A percentile compares a stretch with the other conserved stretches of the same genome.
phyloP scores from a whole-genome alignment of 2,113 vertebrate genomes.

The Oryzias woworae region DNA sequence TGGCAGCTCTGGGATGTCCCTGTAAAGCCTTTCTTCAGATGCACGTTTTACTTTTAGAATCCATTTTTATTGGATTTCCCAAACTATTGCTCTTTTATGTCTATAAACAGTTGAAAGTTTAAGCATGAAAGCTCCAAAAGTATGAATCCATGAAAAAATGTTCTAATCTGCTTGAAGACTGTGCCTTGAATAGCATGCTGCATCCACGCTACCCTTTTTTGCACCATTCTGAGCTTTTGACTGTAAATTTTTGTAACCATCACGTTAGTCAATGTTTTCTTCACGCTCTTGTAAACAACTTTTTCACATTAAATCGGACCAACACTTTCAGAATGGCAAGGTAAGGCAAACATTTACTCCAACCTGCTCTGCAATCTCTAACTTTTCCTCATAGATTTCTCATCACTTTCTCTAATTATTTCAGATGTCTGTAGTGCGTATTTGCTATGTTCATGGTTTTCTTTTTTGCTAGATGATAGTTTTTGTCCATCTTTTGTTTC shows the following conservation, averaged over 20 bases:
- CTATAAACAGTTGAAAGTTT: not conserved
- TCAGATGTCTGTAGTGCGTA: conserved; percentile 70
- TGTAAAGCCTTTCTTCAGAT: conserved; percentile 4
- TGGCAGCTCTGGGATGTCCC: conserved; percentile 15
- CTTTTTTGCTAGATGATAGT: conserved; percentile 28
- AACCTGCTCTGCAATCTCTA: conserved; percentile 71
- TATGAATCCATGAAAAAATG: not conserved
- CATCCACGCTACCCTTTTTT: conserved; percentile 57
- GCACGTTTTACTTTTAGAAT: conserved; percentile 20
- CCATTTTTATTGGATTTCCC: not conserved
- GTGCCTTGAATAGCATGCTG: conserved; percentile 54
- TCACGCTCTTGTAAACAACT: conserved; percentile 81
- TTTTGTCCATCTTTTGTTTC: conserved; percentile 43
- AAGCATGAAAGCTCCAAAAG: conserved; percentile 6
- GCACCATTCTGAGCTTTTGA: conserved; percentile 72
- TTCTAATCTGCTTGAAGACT: not conserved
- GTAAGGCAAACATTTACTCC: conserved; percentile 79
- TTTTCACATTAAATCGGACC: conserved; percentile 84
- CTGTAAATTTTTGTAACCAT: conserved; percentile 71
- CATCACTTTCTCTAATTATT: conserved; percentile 55
- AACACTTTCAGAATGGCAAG: conserved; percentile 83
- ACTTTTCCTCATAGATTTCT: conserved; percentile 48
- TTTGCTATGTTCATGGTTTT: conserved; percentile 22
- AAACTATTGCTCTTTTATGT: not conserved
- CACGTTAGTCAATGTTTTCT: conserved; percentile 77